Base-by-base conservation (phyloP, 2,888 invertebrate genomes). In the Eupithecia abbreviata region DNA sequence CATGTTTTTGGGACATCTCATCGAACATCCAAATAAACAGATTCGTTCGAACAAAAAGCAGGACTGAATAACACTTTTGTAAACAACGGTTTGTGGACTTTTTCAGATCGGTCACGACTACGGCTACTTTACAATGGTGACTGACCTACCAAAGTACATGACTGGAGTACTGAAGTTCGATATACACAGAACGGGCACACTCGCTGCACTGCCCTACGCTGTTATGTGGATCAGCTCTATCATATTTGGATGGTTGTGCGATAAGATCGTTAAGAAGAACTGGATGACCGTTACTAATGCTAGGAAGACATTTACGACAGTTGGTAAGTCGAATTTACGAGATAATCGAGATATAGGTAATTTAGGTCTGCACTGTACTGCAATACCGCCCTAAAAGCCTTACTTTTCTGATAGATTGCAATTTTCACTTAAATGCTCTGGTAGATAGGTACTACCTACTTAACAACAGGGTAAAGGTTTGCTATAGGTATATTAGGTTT, bases 71-170 rank as follows among this genome's bases (percentile, higher is more conserved):
- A 30, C 4, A 30, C 4, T 10, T 62, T 30, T 62, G 62, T 30
- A 30, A 62, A 62, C 62, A 62, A 4, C 12, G 12, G 4, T 62
- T 62, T 62, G 18, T 62, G 62, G 18, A 62, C 51, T 12, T 73
- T 30, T 77, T 62, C 86, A 95, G 94, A 94, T 96, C 69, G 96
- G 96, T 42, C 97, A 97, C 88, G 96, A 97, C 85, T 97, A 96
- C 96, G 96, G 97, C 2, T 96, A 97, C 89, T 97, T 96, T 87
- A 96, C 96, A 0, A 96, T 97, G 96, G 96, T 97, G 65, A 96
- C 96, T 0, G 97, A 97, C 87, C 91, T 97, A 18, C 97, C 97
- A 0, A 96, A 96, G 82, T 97, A 97, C 88, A 96, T 97, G 96
- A 96, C 95, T 4, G 96, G 96, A 51, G 96, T 97, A 0, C 90